Base-by-base conservation (phyloP, 92 coral and sea anemone species). In the Diadumene lineata region DNA sequence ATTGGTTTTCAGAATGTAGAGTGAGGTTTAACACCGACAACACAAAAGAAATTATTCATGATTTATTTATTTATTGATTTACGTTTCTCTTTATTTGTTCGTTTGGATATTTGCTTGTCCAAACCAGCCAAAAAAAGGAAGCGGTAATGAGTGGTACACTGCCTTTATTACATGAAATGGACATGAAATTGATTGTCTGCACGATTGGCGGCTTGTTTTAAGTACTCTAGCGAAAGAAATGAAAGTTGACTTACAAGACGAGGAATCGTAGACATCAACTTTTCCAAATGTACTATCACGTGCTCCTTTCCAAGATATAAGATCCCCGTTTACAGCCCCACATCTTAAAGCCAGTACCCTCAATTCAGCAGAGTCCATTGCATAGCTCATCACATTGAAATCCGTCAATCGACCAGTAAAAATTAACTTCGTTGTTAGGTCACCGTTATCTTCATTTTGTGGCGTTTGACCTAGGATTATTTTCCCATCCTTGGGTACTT, bases 351-450 rank as follows among this genome's bases (percentile, higher is more conserved):
- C 76, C 33, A 82, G 69, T 27, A 66, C 18, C 8, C 53, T 28
- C 34, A 72, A 21, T 0, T 51, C 75, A 7, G 74, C 69, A 2
- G 31, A 27, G 18, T 33, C 31, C 43, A 84, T 33, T 27, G 28
- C 43, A 16, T n/a, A 26, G 48, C 73, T 57, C 84, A 83, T 78
- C 76, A 84, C 66, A 70, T 84, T 78, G 32, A 84, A 73, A 38
- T 67, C 68, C 7, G 88, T 70, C 31, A 84, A 43, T 22, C 66
- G 74, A 7, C 88, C 88, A 1, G 16, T 46, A 43, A 62, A 84
- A 0, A 24, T 21, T 16, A 44, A 16, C 19, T 46, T 33, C 0
- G 81, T 17, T 43, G 51, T 56, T 29, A 33, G n/a, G 34, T 51
- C 62, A n/a, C 69, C 79, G 11, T 34, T 26, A 24, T 51, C 50